These are phyloP conservation scores for Tuta absoluta DNA, from an alignment of 2,888 invertebrate genomes.

Conservation along the genomic window DNA sequence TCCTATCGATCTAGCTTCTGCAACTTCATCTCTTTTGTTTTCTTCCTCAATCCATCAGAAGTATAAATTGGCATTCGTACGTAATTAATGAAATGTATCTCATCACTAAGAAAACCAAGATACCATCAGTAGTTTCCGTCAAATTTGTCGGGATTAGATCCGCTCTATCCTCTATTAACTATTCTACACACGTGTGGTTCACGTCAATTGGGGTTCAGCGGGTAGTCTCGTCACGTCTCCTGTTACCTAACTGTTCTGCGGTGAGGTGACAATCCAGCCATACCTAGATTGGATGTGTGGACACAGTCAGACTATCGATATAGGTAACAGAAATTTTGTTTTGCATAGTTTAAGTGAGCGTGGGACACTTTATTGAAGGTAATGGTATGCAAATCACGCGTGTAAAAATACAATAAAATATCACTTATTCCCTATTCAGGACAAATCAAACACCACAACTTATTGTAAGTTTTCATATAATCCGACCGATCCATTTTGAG, in stretches of 20 bases:
- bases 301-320: neutral
- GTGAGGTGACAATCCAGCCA: slow-evolving; percentile 54
- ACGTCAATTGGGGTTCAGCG: slow-evolving; percentile 62
- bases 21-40: neutral
- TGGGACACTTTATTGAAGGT: too few species aligned
- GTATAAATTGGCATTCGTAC: neutral
- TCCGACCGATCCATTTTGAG: too few species aligned
- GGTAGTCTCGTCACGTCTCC: slow-evolving; percentile 69
- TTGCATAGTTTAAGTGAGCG: neutral
- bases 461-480: too few species aligned
- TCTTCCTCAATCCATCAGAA: neutral
- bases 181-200: slow-evolving; percentile 65
- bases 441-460: too few species aligned
- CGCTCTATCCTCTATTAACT: slow-evolving; percentile 43
- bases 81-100: slow-evolving; percentile 1
- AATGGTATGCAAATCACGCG: too few species aligned
- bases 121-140: neutral
- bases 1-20: neutral
- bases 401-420: too few species aligned
- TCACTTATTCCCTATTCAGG: too few species aligned
- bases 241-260: slow-evolving; percentile 68
- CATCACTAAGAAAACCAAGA: neutral
- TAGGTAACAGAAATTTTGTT: neutral
- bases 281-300: slow-evolving; percentile 42
- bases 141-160: slow-evolving; percentile 36